A percentile compares a stretch with the other conserved stretches of the same genome.
Evolutionary conservation across 1,140 invertebrate species (phyloP).

Genomic region (Aphidius gifuensis): DNA sequence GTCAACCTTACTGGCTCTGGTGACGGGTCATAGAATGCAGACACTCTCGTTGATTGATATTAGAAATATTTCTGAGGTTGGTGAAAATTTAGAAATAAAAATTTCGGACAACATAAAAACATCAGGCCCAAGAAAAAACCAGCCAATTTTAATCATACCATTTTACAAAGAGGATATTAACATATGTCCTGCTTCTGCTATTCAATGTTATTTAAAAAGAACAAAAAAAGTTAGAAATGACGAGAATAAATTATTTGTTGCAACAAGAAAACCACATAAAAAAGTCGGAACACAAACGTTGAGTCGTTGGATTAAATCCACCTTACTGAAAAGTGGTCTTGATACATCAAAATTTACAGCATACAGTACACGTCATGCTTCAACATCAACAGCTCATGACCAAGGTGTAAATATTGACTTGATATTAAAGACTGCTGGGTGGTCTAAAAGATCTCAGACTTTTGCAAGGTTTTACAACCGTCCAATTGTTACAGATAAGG

Average conservation of each 20-base stretch:
- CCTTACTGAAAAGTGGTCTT: slow-evolving; percentile 12
- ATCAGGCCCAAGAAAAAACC: slow-evolving; percentile 5
- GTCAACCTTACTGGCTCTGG: slow-evolving; percentile 11
- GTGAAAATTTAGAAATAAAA: slow-evolving; percentile 13
- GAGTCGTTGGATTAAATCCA: slow-evolving; percentile 29
- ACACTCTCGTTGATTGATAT: slow-evolving; percentile 21
- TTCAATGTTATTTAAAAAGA: slow-evolving; percentile 17
- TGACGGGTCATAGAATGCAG: slow-evolving; percentile 21
- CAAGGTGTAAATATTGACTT: slow-evolving; percentile 29
- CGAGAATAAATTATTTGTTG: slow-evolving; percentile 22
- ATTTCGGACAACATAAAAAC: slow-evolving; percentile 23
- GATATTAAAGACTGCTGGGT: slow-evolving; percentile 34
- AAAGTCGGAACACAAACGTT: slow-evolving; percentile 13
- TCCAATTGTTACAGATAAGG: slow-evolving; percentile 7
- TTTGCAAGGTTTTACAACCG: slow-evolving; percentile 28
- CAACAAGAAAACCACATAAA: slow-evolving; percentile 21
- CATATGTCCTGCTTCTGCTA: slow-evolving; percentile 15
- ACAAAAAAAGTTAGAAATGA: slow-evolving; percentile 12
- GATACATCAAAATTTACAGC: slow-evolving; percentile 27
- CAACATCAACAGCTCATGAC: slow-evolving; percentile 30
- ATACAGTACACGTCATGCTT: slow-evolving; percentile 34
- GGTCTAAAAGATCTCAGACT: slow-evolving; percentile 26
- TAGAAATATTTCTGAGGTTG: slow-evolving; percentile 7
- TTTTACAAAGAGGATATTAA: slow-evolving; percentile 12
- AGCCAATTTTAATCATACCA: slow-evolving; percentile 19